Percentiles rank a stretch among this genome's conserved stretches.
Conservation (phyloP, 2,113 vertebrate species). For the Lampris incognitus region DNA sequence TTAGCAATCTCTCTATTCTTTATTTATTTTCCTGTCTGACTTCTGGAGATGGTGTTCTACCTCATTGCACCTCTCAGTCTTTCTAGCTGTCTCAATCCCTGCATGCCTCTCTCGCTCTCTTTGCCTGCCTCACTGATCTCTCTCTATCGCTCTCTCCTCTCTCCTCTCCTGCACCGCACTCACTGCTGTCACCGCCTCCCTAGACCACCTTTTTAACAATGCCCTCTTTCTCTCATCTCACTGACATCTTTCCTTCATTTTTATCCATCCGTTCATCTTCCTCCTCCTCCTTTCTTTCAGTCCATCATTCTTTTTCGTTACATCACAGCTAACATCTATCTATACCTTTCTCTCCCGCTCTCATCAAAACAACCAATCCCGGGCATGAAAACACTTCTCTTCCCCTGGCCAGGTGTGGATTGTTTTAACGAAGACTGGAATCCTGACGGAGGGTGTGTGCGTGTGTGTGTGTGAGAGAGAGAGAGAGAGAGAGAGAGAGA, state of each 20-base stretch:
- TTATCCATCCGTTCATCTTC: slow-evolving; percentile 23
- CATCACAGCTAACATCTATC: slow-evolving; percentile 39
- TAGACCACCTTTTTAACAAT: slow-evolving; percentile 63
- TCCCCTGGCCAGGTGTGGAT: slow-evolving; percentile 58
- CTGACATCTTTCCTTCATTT: background rate
- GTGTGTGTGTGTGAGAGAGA: too few relatives aligned
- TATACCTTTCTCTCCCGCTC: slow-evolving; percentile 20
- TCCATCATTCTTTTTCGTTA: slow-evolving; percentile 54
- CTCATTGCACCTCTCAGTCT: slow-evolving; percentile 37
- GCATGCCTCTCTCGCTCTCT: background rate
- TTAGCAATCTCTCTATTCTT: slow-evolving; percentile 17
- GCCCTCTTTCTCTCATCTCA: slow-evolving; percentile 39
- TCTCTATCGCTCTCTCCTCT: slow-evolving; percentile 16
- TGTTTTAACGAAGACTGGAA: slow-evolving; percentile 64
- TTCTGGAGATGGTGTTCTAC: slow-evolving; percentile 27
- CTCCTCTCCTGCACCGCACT: slow-evolving; percentile 47
- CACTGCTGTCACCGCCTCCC: slow-evolving; percentile 56
- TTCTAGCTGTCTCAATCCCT: slow-evolving; percentile 3
- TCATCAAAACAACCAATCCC: slow-evolving; percentile 67
- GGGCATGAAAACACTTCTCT: slow-evolving; percentile 61
- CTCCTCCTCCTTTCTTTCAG: slow-evolving; percentile 17
- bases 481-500: too few relatives aligned
- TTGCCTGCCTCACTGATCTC: slow-evolving; percentile 53
- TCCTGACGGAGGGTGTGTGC: slow-evolving; percentile 41
- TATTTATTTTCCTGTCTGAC: background rate